Conservation (phyloP, 2,113 vertebrate species). For the Fulica atra region DNA sequence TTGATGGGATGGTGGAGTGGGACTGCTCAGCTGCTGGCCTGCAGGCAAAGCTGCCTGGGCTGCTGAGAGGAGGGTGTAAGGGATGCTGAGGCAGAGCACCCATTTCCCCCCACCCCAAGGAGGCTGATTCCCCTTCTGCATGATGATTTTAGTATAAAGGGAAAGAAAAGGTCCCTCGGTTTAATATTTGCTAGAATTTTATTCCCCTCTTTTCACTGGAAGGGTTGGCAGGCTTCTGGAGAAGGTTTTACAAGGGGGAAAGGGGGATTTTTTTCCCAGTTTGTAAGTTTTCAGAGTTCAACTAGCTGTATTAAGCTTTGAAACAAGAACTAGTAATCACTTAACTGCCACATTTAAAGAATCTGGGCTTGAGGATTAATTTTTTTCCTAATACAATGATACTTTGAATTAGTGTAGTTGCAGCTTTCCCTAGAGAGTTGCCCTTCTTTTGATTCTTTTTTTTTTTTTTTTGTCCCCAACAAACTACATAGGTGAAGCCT, state of each 20-base stretch:
- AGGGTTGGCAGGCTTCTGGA: neutral
- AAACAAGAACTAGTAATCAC: neutral
- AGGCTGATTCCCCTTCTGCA: neutral
- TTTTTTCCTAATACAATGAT: neutral
- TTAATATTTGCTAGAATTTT: neutral
- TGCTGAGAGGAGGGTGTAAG: accelerated
- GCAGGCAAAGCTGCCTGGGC: neutral
- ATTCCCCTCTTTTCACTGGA: neutral
- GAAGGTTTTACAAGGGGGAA: neutral
- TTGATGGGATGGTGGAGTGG: neutral
- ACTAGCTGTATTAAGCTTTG: neutral
- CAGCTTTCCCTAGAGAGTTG: neutral
- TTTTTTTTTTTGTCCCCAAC: neutral
- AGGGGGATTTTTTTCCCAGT: neutral
- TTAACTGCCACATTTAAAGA: neutral
- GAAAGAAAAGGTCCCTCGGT: neutral
- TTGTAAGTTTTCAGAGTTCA: neutral
- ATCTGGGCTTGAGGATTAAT: neutral
- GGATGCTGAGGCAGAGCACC: neutral
- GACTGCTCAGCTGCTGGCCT: neutral
- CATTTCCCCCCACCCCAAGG: no score
- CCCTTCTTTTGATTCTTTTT: neutral
- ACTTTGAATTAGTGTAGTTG: neutral
- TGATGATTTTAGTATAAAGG: neutral
- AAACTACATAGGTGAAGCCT: neutral